A percentile compares a stretch with the other conserved stretches of the same genome.
Evolutionary conservation across 2,113 vertebrate genomes (phyloP).

Genomic region (Tachysurus vachellii): DNA sequence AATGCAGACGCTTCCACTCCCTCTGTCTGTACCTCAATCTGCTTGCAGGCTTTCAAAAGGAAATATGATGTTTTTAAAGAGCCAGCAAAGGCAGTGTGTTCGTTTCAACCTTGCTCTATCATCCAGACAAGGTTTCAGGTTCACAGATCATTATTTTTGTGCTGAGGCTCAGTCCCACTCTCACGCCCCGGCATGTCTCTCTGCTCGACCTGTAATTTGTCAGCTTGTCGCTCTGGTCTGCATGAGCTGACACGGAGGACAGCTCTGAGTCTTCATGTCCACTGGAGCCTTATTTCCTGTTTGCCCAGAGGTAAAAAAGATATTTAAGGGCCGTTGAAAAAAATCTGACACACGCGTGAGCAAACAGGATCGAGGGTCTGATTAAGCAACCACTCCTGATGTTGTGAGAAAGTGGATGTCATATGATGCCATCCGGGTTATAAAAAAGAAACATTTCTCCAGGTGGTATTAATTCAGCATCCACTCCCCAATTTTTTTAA

Average conservation of each 20-base stretch:
- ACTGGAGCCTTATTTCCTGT: constrained; percentile 53
- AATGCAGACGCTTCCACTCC: constrained; percentile 29
- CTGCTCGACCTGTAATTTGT: constrained; percentile 39
- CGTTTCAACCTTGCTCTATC: neutral
- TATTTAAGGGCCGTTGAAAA: constrained; percentile 50
- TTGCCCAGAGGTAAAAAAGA: constrained; percentile 55
- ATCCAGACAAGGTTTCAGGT: constrained; percentile 15
- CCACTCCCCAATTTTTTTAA: neutral
- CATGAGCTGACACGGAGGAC: constrained; percentile 25
- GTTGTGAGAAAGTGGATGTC: constrained; percentile 68
- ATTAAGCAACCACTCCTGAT: constrained; percentile 67
- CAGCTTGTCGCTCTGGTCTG: constrained; percentile 20
- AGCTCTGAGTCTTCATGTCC: constrained; percentile 27
- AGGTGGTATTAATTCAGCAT: constrained; percentile 31
- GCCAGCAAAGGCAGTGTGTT: neutral
- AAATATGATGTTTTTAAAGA: constrained; percentile 39
- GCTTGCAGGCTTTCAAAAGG: constrained; percentile 14
- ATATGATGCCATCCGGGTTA: constrained; percentile 62
- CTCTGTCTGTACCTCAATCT: constrained; percentile 28
- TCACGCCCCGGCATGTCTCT: constrained; percentile 34
- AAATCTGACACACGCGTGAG: constrained; percentile 61
- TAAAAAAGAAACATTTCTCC: constrained; percentile 43
- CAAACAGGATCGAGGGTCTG: constrained; percentile 54
- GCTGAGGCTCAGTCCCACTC: constrained; percentile 20
- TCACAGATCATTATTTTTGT: constrained; percentile 32